Evolutionary conservation across 2,797 vertebrate genomes (phyloP), one percentile per base, ranked within the genome.

Genomic region (Synanceia verrucosa): DNA sequence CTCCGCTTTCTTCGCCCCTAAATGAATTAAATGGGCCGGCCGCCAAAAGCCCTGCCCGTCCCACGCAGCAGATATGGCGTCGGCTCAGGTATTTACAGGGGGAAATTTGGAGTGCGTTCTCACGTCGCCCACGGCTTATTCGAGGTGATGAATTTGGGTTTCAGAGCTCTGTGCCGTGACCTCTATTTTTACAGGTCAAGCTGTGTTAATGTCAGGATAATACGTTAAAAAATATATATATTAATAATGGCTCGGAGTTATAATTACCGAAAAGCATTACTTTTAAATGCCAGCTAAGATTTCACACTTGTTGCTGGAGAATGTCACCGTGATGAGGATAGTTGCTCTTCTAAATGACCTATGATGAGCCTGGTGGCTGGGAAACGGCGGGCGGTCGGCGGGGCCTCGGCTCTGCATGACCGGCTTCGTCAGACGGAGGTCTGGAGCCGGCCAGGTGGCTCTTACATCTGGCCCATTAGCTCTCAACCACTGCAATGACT

Each of bases 21-120:
- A 94, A 93, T 92, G 83, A 93, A 93, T 94, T 94, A 92, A 94
- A 94, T 73, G 87, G 93, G 93, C 87, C 0, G 7, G 34, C 64
- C 62, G 89, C 90, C 93, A 92, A 78, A 70, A 62, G 73, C 48
- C 23, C 70, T 8, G 79, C 76, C 73, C 66, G 58, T 65, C 79
- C 64, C 69, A 73, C 65, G 76, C 68, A 60, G 60, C 53, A 76
- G 82, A 84, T 75, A 83, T 58, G 76, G 66, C 73, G 65, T 51
- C 59, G 14, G 73, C 76, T 36, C 2, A 12, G 63, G 61, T 58
- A 68, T 50, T 70, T 72, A 79, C 31, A 11, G 76, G 61, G 21
- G 82, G 44, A 71, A 31, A 70, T 72, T 41, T 58, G 19, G 31
- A 79, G 61, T 48, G 55, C 18, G 26, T 68, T 81, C 56, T 34